Base-by-base conservation (phyloP, 2,113 vertebrate genomes). In the Callocephalon fimbriatum region DNA sequence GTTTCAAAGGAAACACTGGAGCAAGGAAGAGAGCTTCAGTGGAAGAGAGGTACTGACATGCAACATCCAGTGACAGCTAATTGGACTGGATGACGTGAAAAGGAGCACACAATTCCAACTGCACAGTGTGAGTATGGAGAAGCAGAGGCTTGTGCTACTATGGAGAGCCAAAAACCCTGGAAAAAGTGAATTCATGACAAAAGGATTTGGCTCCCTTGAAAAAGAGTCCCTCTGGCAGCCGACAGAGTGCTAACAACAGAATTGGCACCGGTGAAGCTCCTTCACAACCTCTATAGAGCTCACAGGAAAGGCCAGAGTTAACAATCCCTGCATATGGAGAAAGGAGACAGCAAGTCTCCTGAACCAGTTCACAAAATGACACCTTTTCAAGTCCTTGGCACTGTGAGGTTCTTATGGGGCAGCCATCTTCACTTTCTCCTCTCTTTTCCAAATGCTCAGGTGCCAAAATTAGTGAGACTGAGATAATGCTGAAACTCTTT, bases 141-240 rank as follows among this genome's bases (percentile, higher is more conserved):
- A 78, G 35, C 20, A 87, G 26, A 61, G 35, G 29, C 15, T 65
- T 58, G 42, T 6, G 12, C 42, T 74, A 38, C 65, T 53, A 26
- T 0, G 8, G 47, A 54, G 78, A 62, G 65, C 17, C 71, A 68
- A 51, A 86, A 86, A 74, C 21, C 26, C 40, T 62, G 47, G 62
- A 70, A 96, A 90, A 50, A 63, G 10, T 12, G 44, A 79, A 84
- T 58, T 10, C 11, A 42, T 88, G 73, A 75, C 45, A 79, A 87
- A 66, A 76, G n/a, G 4, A 51, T 66, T 70, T 79, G 54, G 54
- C 38, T 68, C 44, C 63, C 32, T 65, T 40, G 74, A 47, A 56
- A 47, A 50, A 12, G 16, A 79, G 20, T 21, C 38, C 71, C 79
- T 92, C 62, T 32, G 16, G 66, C 65, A 73, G 27, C 35, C 47